Evolutionary conservation across 1,140 invertebrate genomes (phyloP).

Genomic region (Lerema accius): DNA sequence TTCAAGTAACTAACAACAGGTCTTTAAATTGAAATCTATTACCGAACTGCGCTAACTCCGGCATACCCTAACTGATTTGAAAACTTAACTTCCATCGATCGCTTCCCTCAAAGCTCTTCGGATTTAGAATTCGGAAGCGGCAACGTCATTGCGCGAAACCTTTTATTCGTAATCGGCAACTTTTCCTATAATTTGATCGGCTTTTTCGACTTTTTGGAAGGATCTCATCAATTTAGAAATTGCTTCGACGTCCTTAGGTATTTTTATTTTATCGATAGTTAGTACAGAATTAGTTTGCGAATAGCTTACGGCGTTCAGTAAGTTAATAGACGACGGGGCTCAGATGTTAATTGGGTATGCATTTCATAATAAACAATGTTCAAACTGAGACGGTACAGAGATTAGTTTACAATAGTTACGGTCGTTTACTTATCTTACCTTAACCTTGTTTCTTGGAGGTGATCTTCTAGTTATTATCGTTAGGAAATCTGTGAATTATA

Average conservation of each 20-base stretch:
- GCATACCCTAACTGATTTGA: conserved; percentile 41
- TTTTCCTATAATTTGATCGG: conserved; percentile 14
- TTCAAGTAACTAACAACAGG: conserved; percentile 33
- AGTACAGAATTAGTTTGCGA: conserved; percentile 8
- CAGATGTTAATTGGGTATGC: not conserved
- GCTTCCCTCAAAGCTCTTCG: conserved; percentile 7
- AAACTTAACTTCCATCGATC: conserved; percentile 38
- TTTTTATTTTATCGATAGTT: not conserved
- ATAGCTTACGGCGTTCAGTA: conserved; percentile 1
- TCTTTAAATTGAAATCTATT: conserved; percentile 53
- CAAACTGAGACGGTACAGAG: not conserved
- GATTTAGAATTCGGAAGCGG: conserved; percentile 16
- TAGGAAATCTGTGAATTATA: conserved; percentile 2
- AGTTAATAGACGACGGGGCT: not conserved
- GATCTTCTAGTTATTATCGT: conserved; percentile 1
- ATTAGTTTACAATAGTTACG: too few species aligned
- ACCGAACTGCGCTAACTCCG: conserved; percentile 33
- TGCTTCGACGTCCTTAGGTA: not conserved
- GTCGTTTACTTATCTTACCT: not conserved
- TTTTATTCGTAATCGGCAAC: conserved; percentile 12
- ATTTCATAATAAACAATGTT: conserved; percentile 1
- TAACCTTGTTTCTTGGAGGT: not conserved
- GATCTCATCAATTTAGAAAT: conserved; percentile 12
- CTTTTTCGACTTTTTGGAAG: conserved; percentile 11
- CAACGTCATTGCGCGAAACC: conserved; percentile 7